Evolutionary conservation across 2,797 vertebrate species (phyloP).

Genomic region (Neosalanx taihuensis): DNA sequence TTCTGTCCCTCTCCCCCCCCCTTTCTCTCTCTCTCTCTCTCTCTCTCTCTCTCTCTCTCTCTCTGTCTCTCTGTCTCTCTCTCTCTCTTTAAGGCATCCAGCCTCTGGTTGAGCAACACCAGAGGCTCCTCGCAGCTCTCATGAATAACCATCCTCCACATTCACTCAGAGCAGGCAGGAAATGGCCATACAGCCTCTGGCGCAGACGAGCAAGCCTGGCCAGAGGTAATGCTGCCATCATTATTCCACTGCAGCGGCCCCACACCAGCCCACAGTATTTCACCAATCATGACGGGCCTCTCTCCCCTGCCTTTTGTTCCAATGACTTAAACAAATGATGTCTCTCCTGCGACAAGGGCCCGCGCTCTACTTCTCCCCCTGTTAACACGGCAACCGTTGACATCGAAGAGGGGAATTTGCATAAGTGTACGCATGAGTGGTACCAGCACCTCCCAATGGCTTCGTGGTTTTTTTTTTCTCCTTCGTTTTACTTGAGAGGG

Average conservation of each 20-base stretch:
- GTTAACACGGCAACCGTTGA: conserved; percentile 84
- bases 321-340: conserved; percentile 90
- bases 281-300: conserved; percentile 81
- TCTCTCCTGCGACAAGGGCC: conserved; percentile 70
- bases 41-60: conserved; percentile 14
- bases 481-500: conserved; percentile 45
- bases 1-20: conserved; percentile 16
- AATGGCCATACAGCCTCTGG: conserved; percentile 71
- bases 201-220: conserved; percentile 39
- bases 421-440: conserved; percentile 78
- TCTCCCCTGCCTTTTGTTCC: conserved; percentile 85
- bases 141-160: conserved; percentile 72
- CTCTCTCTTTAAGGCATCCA: not conserved
- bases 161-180: conserved; percentile 67
- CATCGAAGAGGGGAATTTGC: conserved; percentile 78
- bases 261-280: conserved; percentile 80
- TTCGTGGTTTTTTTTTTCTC: conserved; percentile 54
- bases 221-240: conserved; percentile 81
- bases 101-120: too few species aligned
- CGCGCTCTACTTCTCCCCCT: conserved; percentile 67
- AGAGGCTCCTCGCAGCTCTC: conserved; percentile 31
- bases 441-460: conserved; percentile 79
- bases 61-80: not conserved
- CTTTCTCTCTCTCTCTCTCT: conserved; percentile 20
- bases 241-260: conserved; percentile 82